phyloP scores from a whole-genome alignment of 2,888 invertebrate genomes.

The Apamea epomidion region DNA sequence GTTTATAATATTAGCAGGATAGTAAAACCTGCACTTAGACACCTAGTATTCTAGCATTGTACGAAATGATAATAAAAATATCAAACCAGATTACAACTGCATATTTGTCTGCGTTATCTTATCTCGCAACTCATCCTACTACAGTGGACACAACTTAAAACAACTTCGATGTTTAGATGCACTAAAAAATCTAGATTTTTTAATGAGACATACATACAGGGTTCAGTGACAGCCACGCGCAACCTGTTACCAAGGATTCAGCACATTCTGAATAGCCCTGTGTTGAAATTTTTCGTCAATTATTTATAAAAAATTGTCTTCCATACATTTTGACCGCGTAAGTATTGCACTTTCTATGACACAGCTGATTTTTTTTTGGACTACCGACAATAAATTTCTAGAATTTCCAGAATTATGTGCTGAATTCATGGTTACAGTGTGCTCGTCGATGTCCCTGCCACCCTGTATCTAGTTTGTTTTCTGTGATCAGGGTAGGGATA shows the following conservation, averaged over 20 bases:
- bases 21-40: neutral
- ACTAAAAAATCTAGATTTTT: slow-evolving; percentile 10
- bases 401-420: too few species aligned
- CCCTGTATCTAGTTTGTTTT: neutral
- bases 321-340: too few species aligned
- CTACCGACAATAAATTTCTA: too few species aligned
- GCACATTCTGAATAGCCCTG: too few species aligned
- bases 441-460: too few species aligned
- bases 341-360: too few species aligned
- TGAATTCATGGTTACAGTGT: too few species aligned
- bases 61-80: slow-evolving; percentile 58
- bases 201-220: neutral
- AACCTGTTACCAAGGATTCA: neutral
- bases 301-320: too few species aligned
- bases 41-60: slow-evolving; percentile 21
- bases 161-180: slow-evolving; percentile 37
- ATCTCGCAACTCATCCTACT: slow-evolving; percentile 38
- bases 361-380: too few species aligned
- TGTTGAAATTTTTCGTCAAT: too few species aligned
- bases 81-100: slow-evolving; percentile 56
- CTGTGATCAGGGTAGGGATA: neutral
- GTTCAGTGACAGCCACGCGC: too few species aligned
- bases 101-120: slow-evolving; percentile 61
- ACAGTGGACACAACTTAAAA: slow-evolving; percentile 47
- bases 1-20: neutral